A percentile compares a stretch with the other conserved stretches of the same genome.
Evolutionary conservation across 2,888 invertebrate species (phyloP).

Genomic region (Nipponacmea schrenckii): DNA sequence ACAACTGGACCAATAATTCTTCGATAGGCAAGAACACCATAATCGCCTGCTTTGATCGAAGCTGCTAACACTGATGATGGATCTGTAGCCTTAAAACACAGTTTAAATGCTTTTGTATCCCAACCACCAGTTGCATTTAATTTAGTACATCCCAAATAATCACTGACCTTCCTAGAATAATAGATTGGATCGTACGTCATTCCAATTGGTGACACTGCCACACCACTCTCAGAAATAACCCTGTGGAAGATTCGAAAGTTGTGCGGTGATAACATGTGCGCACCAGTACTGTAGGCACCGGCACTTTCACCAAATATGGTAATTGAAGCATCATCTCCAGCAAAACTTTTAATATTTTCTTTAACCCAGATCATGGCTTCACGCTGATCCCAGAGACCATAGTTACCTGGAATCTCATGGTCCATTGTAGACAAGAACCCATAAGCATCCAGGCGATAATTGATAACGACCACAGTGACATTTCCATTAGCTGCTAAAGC

Average conservation of each 20-base stretch:
- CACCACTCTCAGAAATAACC: slow-evolving; percentile 48
- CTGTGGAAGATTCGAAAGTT: slow-evolving; percentile 40
- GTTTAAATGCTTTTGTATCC: slow-evolving; percentile 17
- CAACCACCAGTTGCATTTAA: slow-evolving; percentile 5
- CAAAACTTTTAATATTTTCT: slow-evolving; percentile 77
- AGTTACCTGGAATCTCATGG: slow-evolving; percentile 85
- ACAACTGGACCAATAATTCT: slow-evolving; percentile 25
- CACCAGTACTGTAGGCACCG: slow-evolving; percentile 37
- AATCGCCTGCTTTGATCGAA: slow-evolving; percentile 9
- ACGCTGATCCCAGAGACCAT: slow-evolving; percentile 92
- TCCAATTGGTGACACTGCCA: slow-evolving; percentile 29
- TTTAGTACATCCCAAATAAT: slow-evolving; percentile 19
- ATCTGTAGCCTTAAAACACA: slow-evolving; percentile 24
- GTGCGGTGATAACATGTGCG: slow-evolving; percentile 43
- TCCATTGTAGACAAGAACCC: slow-evolving; percentile 90
- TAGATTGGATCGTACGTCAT: slow-evolving; percentile 21
- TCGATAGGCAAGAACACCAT: slow-evolving; percentile 3
- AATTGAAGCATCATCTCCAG: slow-evolving; percentile 38
- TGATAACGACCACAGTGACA: slow-evolving; percentile 93
- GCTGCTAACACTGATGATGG: slow-evolving; percentile 18
- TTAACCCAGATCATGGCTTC: slow-evolving; percentile 92
- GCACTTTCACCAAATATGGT: slow-evolving; percentile 55
- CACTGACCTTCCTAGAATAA: slow-evolving; percentile 19
- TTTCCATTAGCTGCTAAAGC: slow-evolving; percentile 85
- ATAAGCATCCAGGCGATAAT: slow-evolving; percentile 89